Conservation (phyloP, 64 coral and sea anemone species). For the Montipora cactus region DNA sequence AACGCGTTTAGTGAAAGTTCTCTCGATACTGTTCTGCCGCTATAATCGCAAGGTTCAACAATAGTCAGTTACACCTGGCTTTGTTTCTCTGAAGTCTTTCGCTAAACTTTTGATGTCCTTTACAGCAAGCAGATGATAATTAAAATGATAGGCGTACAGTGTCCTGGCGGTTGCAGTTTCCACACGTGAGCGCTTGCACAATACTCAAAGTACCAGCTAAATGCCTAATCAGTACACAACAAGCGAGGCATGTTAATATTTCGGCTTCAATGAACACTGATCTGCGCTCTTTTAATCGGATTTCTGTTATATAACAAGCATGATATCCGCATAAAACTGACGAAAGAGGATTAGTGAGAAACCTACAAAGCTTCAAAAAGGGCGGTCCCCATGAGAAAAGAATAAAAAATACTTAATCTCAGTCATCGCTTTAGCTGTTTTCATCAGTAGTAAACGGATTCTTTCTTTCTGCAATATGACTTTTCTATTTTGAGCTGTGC, state of each 20-base stretch:
- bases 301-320: background rate
- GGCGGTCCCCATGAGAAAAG: background rate
- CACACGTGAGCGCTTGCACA: too few species aligned
- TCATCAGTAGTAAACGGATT: too few species aligned
- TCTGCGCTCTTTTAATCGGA: conserved; percentile 30
- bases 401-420: background rate
- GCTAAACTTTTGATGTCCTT: background rate
- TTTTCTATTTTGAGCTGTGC: too few species aligned
- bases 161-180: background rate
- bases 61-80: background rate
- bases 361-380: background rate
- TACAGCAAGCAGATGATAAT: background rate
- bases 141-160: background rate
- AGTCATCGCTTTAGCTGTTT: background rate
- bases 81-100: background rate
- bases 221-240: background rate
- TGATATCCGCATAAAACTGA: background rate
- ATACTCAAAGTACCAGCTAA: background rate
- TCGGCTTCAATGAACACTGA: background rate
- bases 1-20: background rate
- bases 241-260: conserved; percentile 19
- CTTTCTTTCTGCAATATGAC: too few species aligned
- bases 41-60: background rate
- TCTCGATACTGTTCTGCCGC: background rate
- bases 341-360: conserved; percentile 27